A percentile compares a stretch with the other conserved stretches of the same genome.
These are phyloP conservation scores for Drosophila subobscura DNA, from an alignment of 1,140 invertebrate genomes.

Conservation along the genomic window DNA sequence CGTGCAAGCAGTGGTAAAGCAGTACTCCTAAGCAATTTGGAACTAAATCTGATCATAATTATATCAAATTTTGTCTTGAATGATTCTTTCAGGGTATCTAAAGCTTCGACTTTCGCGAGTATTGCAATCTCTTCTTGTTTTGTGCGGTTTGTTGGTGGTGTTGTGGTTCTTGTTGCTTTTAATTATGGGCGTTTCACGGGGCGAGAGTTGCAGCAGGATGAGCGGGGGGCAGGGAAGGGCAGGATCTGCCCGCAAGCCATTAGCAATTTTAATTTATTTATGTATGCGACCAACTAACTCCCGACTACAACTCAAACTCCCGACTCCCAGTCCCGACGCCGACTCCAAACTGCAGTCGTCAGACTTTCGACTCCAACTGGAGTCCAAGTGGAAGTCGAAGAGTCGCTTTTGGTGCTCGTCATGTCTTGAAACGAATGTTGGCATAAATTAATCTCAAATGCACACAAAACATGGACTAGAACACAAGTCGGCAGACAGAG, in stretches of 20 bases:
- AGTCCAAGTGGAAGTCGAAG: constrained; percentile 30
- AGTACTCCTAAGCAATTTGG: too few species aligned
- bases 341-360: constrained; percentile 16
- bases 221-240: too few species aligned
- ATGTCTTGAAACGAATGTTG: constrained; percentile 73
- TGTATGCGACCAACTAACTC: constrained; percentile 72
- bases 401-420: constrained; percentile 35
- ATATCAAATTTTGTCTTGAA: too few species aligned
- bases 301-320: not conserved
- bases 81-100: too few species aligned
- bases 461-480: constrained; percentile 77
- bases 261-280: constrained; percentile 82
- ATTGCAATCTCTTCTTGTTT: constrained; percentile 2
- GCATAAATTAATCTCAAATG: constrained; percentile 82
- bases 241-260: constrained; percentile 54
- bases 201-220: constrained; percentile 40
- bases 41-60: too few species aligned
- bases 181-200: constrained; percentile 71
- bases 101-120: too few species aligned
- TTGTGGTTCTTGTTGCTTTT: constrained; percentile 69
- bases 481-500: constrained; percentile 56
- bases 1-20: too few species aligned
- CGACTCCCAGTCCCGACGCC: constrained; percentile 19
- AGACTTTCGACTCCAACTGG: not conserved
- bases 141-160: constrained; percentile 9